Evolutionary conservation across 2,888 invertebrate genomes (phyloP).

Genomic region (Flexamia atlantica): DNA sequence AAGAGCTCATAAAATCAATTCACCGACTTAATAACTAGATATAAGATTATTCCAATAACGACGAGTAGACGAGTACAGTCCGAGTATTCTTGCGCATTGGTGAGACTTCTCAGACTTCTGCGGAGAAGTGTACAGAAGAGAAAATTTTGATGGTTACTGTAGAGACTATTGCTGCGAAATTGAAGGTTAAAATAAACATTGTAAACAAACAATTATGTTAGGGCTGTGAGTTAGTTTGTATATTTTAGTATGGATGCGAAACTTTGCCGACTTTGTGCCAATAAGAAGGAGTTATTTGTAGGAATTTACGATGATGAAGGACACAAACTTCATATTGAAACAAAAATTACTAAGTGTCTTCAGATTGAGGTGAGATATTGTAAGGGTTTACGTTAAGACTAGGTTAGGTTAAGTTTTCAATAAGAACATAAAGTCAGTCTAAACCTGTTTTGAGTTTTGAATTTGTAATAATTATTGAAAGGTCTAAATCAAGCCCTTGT

Average conservation of each 20-base stretch:
- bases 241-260: conserved; percentile 66
- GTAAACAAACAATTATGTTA: conserved; percentile 53
- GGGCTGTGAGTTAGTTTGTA: not conserved
- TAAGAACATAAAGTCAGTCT: not conserved
- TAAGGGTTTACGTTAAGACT: conserved; percentile 17
- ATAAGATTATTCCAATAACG: no score
- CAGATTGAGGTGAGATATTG: conserved; percentile 73
- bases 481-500: no score
- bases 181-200: conserved; percentile 56
- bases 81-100: conserved; percentile 40
- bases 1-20: no score
- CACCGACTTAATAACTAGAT: no score
- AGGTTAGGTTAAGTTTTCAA: conserved; percentile 6
- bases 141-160: conserved; percentile 65
- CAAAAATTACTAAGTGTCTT: conserved; percentile 75
- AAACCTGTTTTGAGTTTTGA: no score
- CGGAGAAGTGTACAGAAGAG: conserved; percentile 24
- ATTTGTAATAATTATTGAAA: no score
- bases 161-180: conserved; percentile 38
- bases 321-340: conserved; percentile 73
- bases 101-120: conserved; percentile 13
- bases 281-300: conserved; percentile 73
- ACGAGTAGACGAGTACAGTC: conserved; percentile 3
- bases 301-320: conserved; percentile 75
- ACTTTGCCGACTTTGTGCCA: conserved; percentile 76